Percentiles rank a stretch among this genome's conserved stretches.
These are phyloP conservation scores for Uropetala carovei DNA, from an alignment of 2,888 invertebrate species.

Conservation along the genomic window DNA sequence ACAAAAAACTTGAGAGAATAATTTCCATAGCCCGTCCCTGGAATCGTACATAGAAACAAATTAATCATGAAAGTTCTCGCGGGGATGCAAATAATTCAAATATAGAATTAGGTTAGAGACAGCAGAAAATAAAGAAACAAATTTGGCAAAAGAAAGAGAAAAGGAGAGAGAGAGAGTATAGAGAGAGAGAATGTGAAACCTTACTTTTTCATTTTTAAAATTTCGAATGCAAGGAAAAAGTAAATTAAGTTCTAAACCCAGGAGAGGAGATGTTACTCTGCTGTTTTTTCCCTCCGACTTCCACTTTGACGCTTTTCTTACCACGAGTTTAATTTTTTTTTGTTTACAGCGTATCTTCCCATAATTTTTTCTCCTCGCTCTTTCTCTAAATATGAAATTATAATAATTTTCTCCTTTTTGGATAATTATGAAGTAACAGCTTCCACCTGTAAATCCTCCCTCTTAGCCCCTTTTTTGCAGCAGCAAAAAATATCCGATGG, in stretches of 20 bases:
- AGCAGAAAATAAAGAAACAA: no score
- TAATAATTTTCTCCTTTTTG: background rate
- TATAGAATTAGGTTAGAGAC: no score
- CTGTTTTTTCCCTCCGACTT: background rate
- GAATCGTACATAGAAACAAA: no score
- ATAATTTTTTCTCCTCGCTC: background rate
- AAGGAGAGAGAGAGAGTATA: background rate
- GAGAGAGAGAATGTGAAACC: conserved; percentile 8
- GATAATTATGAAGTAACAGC: conserved; percentile 31
- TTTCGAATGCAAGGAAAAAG: background rate
- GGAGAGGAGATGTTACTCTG: background rate
- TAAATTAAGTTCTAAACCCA: background rate
- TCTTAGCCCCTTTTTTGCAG: background rate
- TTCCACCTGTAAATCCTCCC: background rate
- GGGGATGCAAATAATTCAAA: no score
- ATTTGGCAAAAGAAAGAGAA: conserved; percentile 22
- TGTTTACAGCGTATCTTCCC: background rate
- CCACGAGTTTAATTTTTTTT: background rate
- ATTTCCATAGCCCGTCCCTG: conserved; percentile 19
- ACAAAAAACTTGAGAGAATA: conserved; percentile 16
- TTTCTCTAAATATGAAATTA: background rate
- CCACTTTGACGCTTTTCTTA: background rate
- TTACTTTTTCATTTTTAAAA: conserved; percentile 42
- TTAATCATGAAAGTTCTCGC: no score
- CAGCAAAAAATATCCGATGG: background rate